These are phyloP conservation scores for Chaetodon auriga DNA, from an alignment of 2,113 vertebrate species.

Conservation along the genomic window DNA sequence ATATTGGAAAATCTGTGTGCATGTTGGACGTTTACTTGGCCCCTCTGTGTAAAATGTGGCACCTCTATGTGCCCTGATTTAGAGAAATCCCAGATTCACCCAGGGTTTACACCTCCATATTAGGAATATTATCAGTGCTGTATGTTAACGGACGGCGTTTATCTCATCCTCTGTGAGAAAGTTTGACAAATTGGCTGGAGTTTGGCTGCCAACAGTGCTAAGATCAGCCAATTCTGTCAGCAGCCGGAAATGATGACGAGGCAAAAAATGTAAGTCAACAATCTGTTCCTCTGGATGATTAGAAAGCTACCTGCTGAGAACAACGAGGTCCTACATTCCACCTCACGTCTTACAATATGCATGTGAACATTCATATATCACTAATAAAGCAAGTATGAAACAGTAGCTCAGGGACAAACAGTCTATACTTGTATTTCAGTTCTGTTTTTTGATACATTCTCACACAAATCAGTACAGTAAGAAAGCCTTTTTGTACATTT, in stretches of 20 bases:
- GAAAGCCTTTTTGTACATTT: too few relatives aligned
- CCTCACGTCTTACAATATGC: constrained; percentile 29
- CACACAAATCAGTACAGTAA: background rate
- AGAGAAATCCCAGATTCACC: background rate
- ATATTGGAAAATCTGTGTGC: too few relatives aligned
- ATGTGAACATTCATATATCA: constrained; percentile 2
- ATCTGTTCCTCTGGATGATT: constrained; percentile 71
- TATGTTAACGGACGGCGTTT: constrained; percentile 14
- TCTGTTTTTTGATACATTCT: constrained; percentile 4
- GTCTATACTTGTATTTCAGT: background rate
- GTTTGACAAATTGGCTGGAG: constrained; percentile 57
- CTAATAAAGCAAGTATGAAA: background rate
- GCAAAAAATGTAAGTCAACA: constrained; percentile 72
- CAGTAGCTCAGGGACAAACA: background rate
- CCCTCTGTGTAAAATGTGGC: too few relatives aligned
- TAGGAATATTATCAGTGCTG: background rate
- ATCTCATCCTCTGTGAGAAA: constrained; percentile 37
- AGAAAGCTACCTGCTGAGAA: constrained; percentile 62
- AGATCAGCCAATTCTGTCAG: constrained; percentile 69
- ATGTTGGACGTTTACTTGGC: too few relatives aligned
- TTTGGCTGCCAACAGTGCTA: constrained; percentile 55
- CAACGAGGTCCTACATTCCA: constrained; percentile 47
- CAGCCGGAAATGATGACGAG: constrained; percentile 69
- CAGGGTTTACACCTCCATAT: background rate
- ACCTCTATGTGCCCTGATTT: too few relatives aligned